Base-by-base conservation (phyloP, 2,888 invertebrate genomes). In the Cryptus armator region DNA sequence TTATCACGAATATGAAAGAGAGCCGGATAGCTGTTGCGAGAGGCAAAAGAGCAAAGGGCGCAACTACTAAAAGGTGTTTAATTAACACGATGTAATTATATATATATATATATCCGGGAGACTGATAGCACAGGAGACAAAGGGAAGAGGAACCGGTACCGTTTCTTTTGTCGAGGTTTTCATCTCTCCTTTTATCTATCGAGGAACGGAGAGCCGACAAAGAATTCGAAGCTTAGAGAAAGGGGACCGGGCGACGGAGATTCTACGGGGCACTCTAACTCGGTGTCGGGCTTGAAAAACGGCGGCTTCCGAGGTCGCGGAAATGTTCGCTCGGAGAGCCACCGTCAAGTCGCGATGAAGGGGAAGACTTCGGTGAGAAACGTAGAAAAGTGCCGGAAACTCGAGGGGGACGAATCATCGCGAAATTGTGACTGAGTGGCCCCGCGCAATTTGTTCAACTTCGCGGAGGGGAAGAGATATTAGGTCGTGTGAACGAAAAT, bases 51-150 rank as follows among this genome's bases (percentile, higher is more conserved):
- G 29, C 16, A 29, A 76, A 77, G 70, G 70, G 83, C 44, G 81
- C 16, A 87, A 78, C 85, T 87, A 88, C 90, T 92, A 90, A 91
- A 91, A 92, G 92, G 91, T 88, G 86, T 32, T 88, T 90, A 91
- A 92, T 92, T 92, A 91, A 91, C 90, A 90, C 89, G 86, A 75
- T 88, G 88, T 92, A 92, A 92, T 91, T 91, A 87, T 24, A 59
- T 87, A 87, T 90, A 89, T 86, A 24, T 24, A 24, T 24, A 24
- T 24, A 24, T 24, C 24, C 86, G 84, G 82, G 72, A 74, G 51
- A 71, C 19, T 56, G 44, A 56, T 37, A 14, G 53, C 19, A 72
- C 32, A 37, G 19, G 64, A 76, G 53, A 16, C 24, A 68, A 70
- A 78, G 68, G 66, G 56, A 67, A 46, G 68, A 29, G 32, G 14